phyloP scores from a whole-genome alignment of 2,113 vertebrate species.

The Pleuronectes platessa region DNA sequence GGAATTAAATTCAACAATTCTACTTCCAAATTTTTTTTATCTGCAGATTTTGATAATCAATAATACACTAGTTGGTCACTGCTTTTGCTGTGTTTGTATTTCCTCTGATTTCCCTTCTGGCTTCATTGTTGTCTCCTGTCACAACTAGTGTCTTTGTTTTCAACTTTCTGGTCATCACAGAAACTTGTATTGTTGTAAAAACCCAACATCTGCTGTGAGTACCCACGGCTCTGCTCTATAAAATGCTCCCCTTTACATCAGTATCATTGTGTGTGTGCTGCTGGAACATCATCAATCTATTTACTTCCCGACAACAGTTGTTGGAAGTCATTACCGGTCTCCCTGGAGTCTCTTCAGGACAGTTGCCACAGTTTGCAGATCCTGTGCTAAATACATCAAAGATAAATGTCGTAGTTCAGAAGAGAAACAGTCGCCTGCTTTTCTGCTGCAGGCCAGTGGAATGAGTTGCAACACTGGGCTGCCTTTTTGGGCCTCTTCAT shows the following conservation, averaged over 20 bases:
- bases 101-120: neutral
- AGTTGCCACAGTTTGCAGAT: constrained; percentile 32
- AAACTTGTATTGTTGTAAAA: constrained; percentile 7
- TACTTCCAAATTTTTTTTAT: no score
- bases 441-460: constrained; percentile 27
- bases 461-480: constrained; percentile 4
- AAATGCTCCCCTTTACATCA: neutral
- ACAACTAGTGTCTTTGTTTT: neutral
- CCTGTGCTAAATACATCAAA: constrained; percentile 49
- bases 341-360: constrained; percentile 45
- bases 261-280: constrained; percentile 6
- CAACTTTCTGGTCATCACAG: neutral
- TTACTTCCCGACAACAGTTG: constrained; percentile 25
- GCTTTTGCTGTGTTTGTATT: neutral
- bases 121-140: neutral
- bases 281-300: constrained; percentile 17
- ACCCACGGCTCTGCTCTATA: constrained; percentile 6
- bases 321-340: constrained; percentile 31
- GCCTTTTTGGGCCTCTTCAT: constrained; percentile 35
- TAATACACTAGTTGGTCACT: neutral
- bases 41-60: no score
- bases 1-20: no score
- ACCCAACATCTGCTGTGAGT: constrained; percentile 13
- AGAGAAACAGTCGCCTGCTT: constrained; percentile 3
- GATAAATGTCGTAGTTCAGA: constrained; percentile 34